Evolutionary conservation across 2,113 vertebrate genomes (phyloP).

Genomic region (Tonatia bakeri): DNA sequence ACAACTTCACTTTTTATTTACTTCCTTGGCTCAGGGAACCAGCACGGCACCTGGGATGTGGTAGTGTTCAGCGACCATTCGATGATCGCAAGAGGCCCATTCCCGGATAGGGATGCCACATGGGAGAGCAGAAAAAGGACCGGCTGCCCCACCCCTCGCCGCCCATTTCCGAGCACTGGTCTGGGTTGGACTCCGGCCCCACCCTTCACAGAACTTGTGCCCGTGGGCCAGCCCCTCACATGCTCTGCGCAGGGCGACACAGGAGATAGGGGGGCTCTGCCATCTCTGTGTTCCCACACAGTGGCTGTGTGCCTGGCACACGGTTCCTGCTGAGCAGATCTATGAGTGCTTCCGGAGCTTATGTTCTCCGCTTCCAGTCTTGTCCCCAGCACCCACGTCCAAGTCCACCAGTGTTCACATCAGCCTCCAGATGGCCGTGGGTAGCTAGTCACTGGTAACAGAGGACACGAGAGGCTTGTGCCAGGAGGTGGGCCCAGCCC

Average conservation of each 20-base stretch:
- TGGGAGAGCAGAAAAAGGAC: background rate
- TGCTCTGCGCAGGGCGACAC: background rate
- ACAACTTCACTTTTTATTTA: background rate
- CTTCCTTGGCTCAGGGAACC: background rate
- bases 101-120: background rate
- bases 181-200: background rate
- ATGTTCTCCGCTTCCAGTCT: background rate
- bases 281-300: accelerated
- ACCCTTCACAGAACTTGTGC: background rate
- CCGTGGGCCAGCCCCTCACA: background rate
- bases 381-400: background rate
- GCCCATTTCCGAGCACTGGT: background rate
- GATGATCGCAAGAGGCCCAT: background rate
- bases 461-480: background rate
- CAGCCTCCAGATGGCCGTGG: background rate
- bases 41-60: background rate
- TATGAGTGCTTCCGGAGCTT: background rate
- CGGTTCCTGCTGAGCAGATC: accelerated
- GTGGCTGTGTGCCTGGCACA: accelerated
- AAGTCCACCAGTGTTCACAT: background rate
- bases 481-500: background rate
- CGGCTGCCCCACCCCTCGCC: accelerated
- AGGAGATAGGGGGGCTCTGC: background rate
- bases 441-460: background rate
- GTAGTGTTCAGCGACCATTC: background rate